Percentiles rank a stretch among this genome's conserved stretches.
Conservation (phyloP, 2,797 vertebrate genomes). For the Poeciliopsis infans region DNA sequence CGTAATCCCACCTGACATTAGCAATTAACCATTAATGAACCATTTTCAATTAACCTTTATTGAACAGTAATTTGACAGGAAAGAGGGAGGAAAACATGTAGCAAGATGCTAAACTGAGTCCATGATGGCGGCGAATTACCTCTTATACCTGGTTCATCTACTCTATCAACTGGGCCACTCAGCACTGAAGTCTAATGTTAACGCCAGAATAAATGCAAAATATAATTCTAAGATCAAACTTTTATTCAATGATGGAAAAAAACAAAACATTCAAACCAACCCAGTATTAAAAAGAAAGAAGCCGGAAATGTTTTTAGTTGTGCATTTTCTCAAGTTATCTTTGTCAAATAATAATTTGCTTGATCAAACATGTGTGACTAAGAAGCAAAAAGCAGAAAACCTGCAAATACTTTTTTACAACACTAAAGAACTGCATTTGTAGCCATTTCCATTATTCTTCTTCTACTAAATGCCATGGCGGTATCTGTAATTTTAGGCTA, state of each 20-base stretch:
- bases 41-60: neutral
- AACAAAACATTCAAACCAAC: neutral
- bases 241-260: neutral
- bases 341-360: neutral
- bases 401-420: neutral
- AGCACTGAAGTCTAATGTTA: neutral
- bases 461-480: neutral
- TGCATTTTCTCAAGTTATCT: neutral
- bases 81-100: too few species aligned
- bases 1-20: too few species aligned
- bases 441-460: neutral
- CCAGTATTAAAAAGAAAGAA: neutral
- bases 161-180: too few species aligned
- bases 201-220: neutral
- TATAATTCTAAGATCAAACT: neutral
- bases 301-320: neutral
- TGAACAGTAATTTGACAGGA: too few species aligned
- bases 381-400: neutral
- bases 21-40: neutral
- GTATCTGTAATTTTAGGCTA: slow-evolving; percentile 20
- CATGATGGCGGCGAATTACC: too few species aligned
- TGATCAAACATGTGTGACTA: neutral
- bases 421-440: neutral
- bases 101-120: too few species aligned
- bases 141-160: too few species aligned